Evolutionary conservation across 2,888 invertebrate species (phyloP), one percentile per base, ranked within the genome.

Genomic region (Nephrocerus scutellatus): DNA sequence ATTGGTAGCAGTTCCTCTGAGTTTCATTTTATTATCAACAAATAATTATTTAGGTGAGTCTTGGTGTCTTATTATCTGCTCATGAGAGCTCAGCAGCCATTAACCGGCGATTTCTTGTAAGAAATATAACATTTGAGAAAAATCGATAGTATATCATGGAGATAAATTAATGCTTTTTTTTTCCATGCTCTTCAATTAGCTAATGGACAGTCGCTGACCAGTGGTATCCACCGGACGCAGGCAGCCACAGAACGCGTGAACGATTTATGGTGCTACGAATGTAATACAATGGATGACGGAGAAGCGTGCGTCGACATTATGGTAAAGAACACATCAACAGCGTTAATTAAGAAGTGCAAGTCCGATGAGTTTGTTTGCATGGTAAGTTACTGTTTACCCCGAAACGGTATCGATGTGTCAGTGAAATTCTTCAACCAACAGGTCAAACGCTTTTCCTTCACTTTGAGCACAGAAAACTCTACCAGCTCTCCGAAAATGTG

Each of bases 401-500:
- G 8, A 6, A 3, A n/a, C n/a, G 5, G n/a, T 16, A 12, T 14
- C 16, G 16, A 22, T 23, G 8, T 10, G 6, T 6, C 4, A n/a
- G 18, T 30, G 18, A 5, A 6, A n/a, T 26, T 24, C 10, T 12
- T 16, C 20, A 7, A 20, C n/a, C 15, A 25, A 25, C 33, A 67
- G 66, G 86, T 87, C 6, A 84, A 86, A 62, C 76, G 84, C 29
- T 85, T 84, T 60, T 85, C 87, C 1, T 87, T 84, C 65, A 85
- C 85, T 6, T 84, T 83, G 3, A 84, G 84, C 38, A 87, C 80
- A 1, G 87, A 87, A 59, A 87, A 88, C 60, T 72, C 77, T 18
- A 80, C 80, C 0, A 83, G 85, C 1, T 78, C 76, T 8, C 81
- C 82, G 1, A 80, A 80, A 61, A 78, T 86, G 74, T 90, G 89